These are phyloP conservation scores for Mus spretus DNA, from an alignment of 2,797 vertebrate genomes.

Conservation along the genomic window DNA sequence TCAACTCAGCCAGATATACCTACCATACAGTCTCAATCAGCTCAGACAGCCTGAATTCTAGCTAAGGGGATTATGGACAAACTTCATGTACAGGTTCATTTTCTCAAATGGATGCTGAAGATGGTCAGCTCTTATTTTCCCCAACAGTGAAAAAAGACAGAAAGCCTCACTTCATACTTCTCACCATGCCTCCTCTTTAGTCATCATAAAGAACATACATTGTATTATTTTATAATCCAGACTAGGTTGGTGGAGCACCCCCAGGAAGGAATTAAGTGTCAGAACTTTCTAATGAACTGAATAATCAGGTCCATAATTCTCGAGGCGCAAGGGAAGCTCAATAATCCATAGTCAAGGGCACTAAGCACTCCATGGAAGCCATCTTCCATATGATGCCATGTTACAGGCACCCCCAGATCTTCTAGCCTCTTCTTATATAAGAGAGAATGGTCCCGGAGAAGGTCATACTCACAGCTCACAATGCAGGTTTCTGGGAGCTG, in stretches of 20 bases:
- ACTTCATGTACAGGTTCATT: background rate
- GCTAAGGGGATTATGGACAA: background rate
- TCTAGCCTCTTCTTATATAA: constrained; percentile 93
- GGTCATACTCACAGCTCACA: constrained; percentile 93
- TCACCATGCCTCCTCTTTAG: background rate
- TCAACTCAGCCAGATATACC: background rate
- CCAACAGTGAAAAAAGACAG: background rate
- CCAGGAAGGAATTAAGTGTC: constrained; percentile 36
- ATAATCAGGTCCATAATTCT: constrained; percentile 85
- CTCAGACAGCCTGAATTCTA: background rate
- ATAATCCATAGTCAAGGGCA: constrained; percentile 76
- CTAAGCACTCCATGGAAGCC: constrained; percentile 91
- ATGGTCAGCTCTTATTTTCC: background rate
- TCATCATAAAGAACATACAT: background rate
- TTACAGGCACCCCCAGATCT: constrained; percentile 90
- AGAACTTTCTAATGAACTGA: constrained; percentile 89
- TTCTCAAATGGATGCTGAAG: background rate
- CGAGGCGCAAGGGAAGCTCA: constrained; percentile 86
- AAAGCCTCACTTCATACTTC: background rate
- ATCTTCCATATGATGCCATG: constrained; percentile 91
- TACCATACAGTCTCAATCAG: background rate
- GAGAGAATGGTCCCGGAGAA: constrained; percentile 92
- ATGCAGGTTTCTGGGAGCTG: constrained; percentile 90
- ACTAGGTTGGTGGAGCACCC: background rate
- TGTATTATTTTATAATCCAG: background rate